Conservation (phyloP, 2,113 vertebrate genomes). For the Spea multiplicata region DNA sequence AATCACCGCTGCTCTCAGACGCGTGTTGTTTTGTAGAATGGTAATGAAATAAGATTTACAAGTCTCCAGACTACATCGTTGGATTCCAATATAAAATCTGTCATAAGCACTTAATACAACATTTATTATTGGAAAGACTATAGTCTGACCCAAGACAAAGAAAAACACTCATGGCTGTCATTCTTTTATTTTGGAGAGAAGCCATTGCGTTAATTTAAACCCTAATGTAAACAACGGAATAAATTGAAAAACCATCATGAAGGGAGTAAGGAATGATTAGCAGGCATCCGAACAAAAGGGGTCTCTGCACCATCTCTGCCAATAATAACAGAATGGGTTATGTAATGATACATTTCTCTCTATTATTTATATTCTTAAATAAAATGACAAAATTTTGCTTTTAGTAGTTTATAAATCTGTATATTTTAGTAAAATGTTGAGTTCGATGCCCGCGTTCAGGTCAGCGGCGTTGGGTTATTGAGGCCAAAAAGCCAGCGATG, state of each 20-base stretch:
- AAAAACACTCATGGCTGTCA: slow-evolving; percentile 31
- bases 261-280: slow-evolving; percentile 36
- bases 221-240: slow-evolving; percentile 43
- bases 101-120: slow-evolving; percentile 36
- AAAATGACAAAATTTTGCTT: slow-evolving; percentile 7
- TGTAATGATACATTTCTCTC: slow-evolving; percentile 20
- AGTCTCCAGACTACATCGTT: slow-evolving; percentile 23
- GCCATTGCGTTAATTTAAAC: slow-evolving; percentile 46
- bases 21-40: slow-evolving; percentile 13
- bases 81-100: slow-evolving; percentile 34
- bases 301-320: slow-evolving; percentile 14
- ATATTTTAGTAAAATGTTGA: slow-evolving; percentile 25
- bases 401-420: slow-evolving; percentile 6
- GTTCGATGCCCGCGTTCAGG: no score
- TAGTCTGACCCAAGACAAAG: slow-evolving; percentile 19
- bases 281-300: slow-evolving; percentile 29
- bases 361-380: slow-evolving; percentile 28
- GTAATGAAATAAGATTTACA: slow-evolving; percentile 15
- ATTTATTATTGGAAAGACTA: slow-evolving; percentile 43
- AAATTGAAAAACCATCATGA: slow-evolving; percentile 38
- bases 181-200: slow-evolving; percentile 35
- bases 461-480: no score
- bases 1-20: not conserved
- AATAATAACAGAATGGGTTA: slow-evolving; percentile 37
- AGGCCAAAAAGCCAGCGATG: no score